These are phyloP conservation scores for Branchipolynoe longqiensis DNA, from an alignment of 2,888 invertebrate species.

Conservation along the genomic window DNA sequence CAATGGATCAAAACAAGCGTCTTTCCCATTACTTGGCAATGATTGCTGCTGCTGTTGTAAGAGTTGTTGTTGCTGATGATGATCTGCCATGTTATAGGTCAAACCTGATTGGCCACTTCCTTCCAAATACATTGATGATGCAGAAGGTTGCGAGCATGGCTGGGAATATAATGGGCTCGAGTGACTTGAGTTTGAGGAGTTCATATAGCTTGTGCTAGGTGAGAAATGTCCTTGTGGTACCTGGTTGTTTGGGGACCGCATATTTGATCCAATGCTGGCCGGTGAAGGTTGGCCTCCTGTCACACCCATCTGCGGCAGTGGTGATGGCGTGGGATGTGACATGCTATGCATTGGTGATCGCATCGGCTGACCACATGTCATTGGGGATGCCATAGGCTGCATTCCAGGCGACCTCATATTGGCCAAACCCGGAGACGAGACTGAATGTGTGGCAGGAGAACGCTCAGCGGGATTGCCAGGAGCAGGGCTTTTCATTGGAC, in stretches of 20 bases:
- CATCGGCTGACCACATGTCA: constrained; percentile 63
- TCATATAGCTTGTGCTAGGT: constrained; percentile 35
- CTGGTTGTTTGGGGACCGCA: constrained; percentile 55
- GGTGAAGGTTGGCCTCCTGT: constrained; percentile 49
- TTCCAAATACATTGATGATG: constrained; percentile 52
- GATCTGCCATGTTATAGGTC: constrained; percentile 24
- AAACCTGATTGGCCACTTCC: not conserved
- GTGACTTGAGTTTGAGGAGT: constrained; percentile 52
- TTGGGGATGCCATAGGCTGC: constrained; percentile 58
- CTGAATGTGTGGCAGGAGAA: constrained; percentile 33
- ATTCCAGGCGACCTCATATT: constrained; percentile 72
- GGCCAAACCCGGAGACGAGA: constrained; percentile 62
- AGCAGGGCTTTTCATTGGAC: constrained; percentile 75
- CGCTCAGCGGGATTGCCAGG: constrained; percentile 20
- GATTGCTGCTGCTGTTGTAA: constrained; percentile 58
- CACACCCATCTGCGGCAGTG: constrained; percentile 39
- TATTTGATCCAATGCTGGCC: not conserved
- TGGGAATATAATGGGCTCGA: constrained; percentile 55
- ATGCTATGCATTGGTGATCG: constrained; percentile 68
- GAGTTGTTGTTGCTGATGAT: constrained; percentile 19
- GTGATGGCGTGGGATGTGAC: constrained; percentile 48
- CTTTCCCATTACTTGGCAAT: not conserved
- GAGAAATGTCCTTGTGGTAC: constrained; percentile 54
- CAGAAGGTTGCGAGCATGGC: constrained; percentile 10
- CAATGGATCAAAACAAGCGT: constrained; percentile 72